Evolutionary conservation across 1,140 invertebrate species (phyloP).

Genomic region (Brachionus angularis): DNA sequence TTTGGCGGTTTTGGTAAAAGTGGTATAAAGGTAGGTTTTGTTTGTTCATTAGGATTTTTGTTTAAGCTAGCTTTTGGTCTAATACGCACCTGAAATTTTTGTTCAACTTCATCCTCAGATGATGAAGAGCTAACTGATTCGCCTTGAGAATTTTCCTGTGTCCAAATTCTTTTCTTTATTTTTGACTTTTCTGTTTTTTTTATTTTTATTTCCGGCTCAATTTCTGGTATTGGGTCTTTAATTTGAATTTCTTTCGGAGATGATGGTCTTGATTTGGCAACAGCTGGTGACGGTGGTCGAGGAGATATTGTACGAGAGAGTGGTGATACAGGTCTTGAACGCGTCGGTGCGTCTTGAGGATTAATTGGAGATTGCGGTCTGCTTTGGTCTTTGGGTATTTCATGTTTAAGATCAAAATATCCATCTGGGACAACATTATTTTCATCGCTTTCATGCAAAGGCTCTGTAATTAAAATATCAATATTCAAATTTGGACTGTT

Average conservation of each 20-base stretch:
- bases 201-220: not conserved
- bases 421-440: conserved; percentile 42
- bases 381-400: conserved; percentile 26
- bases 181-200: not conserved
- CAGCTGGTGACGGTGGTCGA: not conserved
- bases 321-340: not conserved
- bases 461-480: conserved; percentile 38
- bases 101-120: conserved; percentile 15
- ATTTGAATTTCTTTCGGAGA: not conserved
- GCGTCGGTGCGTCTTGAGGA: not conserved
- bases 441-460: conserved; percentile 33
- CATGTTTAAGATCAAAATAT: conserved; percentile 38
- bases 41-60: not conserved
- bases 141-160: not conserved
- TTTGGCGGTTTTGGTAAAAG: conserved; percentile 34
- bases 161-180: conserved; percentile 1
- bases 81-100: conserved; percentile 29
- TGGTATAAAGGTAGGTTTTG: not conserved
- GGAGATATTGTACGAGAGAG: not conserved
- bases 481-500: not conserved
- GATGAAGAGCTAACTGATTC: conserved; percentile 18
- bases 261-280: not conserved
- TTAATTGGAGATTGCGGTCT: not conserved
- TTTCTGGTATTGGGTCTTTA: not conserved
- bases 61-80: not conserved